Evolutionary conservation across 2,113 vertebrate species (phyloP).

Genomic region (Carassius auratus): DNA sequence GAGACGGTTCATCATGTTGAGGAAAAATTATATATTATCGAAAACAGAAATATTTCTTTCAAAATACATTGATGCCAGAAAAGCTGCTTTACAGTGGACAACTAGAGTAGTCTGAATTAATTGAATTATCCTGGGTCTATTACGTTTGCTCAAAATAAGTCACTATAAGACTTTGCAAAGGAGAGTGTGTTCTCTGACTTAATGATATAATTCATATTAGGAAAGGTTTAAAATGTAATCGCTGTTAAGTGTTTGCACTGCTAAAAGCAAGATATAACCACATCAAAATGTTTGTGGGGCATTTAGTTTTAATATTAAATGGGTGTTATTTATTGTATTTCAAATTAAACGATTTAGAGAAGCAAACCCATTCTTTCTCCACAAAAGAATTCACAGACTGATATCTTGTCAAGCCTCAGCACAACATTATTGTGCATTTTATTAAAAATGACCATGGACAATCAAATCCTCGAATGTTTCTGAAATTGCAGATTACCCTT

Average conservation of each 20-base stretch:
- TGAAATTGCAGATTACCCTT: conserved; percentile 68
- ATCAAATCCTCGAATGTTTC: not conserved
- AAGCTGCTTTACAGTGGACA: not conserved
- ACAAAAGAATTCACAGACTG: not conserved
- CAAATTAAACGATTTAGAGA: not conserved
- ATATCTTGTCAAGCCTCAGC: not conserved
- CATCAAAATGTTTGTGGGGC: not conserved
- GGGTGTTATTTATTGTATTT: not conserved
- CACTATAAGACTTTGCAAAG: not conserved
- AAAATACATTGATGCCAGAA: not conserved
- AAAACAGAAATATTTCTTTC: not conserved
- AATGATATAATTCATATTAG: conserved; percentile 1
- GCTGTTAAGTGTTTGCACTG: not conserved
- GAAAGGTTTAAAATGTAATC: not conserved
- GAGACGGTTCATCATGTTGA: not conserved
- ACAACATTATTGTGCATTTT: not conserved
- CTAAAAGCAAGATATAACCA: not conserved
- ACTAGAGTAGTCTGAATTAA: not conserved
- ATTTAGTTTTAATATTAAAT: conserved; percentile 2
- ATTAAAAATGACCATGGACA: not conserved
- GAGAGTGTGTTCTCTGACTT: not conserved
- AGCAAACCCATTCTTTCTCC: not conserved
- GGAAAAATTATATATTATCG: not conserved
- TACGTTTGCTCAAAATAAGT: not conserved
- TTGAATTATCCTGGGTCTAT: not conserved